phyloP scores from a whole-genome alignment of 2,888 invertebrate species.

The Ophion slaviceki region DNA sequence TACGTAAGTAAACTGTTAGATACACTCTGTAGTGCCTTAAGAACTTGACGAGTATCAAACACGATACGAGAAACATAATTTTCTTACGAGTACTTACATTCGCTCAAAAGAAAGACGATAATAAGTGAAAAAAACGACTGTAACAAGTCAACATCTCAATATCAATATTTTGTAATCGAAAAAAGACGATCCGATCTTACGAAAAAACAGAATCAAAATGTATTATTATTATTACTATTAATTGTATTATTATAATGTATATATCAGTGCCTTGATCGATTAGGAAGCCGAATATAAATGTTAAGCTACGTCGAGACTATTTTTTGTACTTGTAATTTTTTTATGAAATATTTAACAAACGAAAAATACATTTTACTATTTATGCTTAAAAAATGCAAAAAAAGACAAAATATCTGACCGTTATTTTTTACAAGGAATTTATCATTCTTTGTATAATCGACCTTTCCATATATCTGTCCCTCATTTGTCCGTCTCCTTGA shows the following conservation, averaged over 20 bases:
- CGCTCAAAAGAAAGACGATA: conserved; percentile 53
- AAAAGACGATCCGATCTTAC: conserved; percentile 34
- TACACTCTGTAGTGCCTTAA: conserved; percentile 59
- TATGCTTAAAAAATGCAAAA: conserved; percentile 67
- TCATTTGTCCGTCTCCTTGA: background rate
- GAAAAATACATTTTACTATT: conserved; percentile 78
- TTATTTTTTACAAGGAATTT: background rate
- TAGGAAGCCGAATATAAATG: conserved; percentile 59
- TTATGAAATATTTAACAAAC: conserved; percentile 77
- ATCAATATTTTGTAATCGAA: conserved; percentile 27
- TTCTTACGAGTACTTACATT: conserved; percentile 58
- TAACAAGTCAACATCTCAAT: conserved; percentile 2
- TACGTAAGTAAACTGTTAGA: conserved; percentile 37
- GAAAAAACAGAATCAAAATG: conserved; percentile 67
- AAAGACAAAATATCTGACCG: background rate
- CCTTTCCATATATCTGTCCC: background rate
- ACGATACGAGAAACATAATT: conserved; percentile 38
- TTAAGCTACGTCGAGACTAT: conserved; percentile 67
- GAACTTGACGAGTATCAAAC: conserved; percentile 42
- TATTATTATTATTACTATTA: conserved; percentile 9
- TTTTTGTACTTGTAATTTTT: conserved; percentile 76
- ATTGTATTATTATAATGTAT: conserved; percentile 65
- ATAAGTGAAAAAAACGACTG: conserved; percentile 17
- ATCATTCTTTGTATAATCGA: background rate
- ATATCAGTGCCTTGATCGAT: conserved; percentile 77